Conservation (phyloP, 2,113 vertebrate species). For the Paraplagusia blochii region DNA sequence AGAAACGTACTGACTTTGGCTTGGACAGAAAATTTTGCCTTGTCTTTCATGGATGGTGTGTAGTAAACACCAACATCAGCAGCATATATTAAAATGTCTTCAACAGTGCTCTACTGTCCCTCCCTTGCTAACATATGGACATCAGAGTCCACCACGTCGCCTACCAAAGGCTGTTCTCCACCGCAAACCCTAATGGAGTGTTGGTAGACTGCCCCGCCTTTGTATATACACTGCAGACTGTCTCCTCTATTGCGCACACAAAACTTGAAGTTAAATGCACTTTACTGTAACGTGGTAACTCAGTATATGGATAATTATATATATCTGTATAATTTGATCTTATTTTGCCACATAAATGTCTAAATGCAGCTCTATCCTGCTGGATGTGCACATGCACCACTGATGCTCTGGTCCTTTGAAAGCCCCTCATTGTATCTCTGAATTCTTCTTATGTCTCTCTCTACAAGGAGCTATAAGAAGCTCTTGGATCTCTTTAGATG, state of each 20-base stretch:
- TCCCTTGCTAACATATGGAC: conserved; percentile 29
- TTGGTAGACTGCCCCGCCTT: conserved; percentile 42
- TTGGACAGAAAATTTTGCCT: not conserved
- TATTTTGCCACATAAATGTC: conserved; percentile 9
- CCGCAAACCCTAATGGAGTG: conserved; percentile 49
- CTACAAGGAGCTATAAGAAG: conserved; percentile 45
- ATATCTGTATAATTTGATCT: not conserved
- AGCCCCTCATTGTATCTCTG: conserved; percentile 31
- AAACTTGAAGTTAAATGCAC: not conserved
- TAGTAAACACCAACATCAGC: not conserved
- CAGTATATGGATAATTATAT: not conserved
- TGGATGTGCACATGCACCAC: conserved; percentile 3
- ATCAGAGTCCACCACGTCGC: conserved; percentile 26
- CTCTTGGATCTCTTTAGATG: conserved; percentile 40
- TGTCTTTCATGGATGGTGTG: not conserved
- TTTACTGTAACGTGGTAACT: not conserved
- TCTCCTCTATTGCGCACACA: conserved; percentile 5
- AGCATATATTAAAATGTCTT: conserved; percentile 14
- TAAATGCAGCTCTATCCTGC: conserved; percentile 7
- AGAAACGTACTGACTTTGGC: no score
- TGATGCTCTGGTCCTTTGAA: conserved; percentile 51
- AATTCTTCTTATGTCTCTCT: conserved; percentile 20
- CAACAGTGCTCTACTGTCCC: conserved; percentile 10
- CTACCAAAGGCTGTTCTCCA: conserved; percentile 40
- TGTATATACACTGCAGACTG: conserved; percentile 3